Evolutionary conservation across 2,888 invertebrate species (phyloP), one percentile per base, ranked within the genome.

Genomic region (Mythimna vitellina): DNA sequence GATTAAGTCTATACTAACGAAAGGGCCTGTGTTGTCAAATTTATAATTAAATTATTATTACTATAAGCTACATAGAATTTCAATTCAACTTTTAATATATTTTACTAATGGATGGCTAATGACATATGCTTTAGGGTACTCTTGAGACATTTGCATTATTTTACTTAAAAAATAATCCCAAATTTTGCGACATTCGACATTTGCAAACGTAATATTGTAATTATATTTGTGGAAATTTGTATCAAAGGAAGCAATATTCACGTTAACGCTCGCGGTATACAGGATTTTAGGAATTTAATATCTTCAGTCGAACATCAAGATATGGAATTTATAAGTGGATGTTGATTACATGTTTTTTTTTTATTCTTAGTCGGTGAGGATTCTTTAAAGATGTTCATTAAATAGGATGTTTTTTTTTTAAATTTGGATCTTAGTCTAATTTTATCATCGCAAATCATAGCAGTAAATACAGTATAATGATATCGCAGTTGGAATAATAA

Each of bases 131-230:
- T 46, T 60, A 70, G 22, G 62, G 68, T 20, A 46, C 4, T 56
- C 77, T 77, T 25, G 63, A 69, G 71, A 81, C 81, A 58, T 22
- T 58, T 51, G 22, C 51, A 79, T 81, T 77, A 81, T 65, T 80
- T 53, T 63, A 53, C 46, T 81, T 60, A 60, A 51, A n/a, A 60
- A 76, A 71, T 71, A 68, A 81, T 70, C 10, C 32, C 10, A 20
- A 53, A 76, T 57, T 53, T 64, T 61, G 60, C 65, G 58, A 76
- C 69, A 32, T 68, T 65, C 60, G 57, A 53, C 29, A 73, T 73
- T 53, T 57, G 17, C 63, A 66, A 63, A 64, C 49, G 60, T 63
- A 22, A 49, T 61, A 67, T 64, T 67, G 64, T 57, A 60, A 76
- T 76, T 56, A 68, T 46, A 49, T 69, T 62, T 58, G 57, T 17